Conservation (phyloP, 2,888 invertebrate species). For the Clanis bilineata region DNA sequence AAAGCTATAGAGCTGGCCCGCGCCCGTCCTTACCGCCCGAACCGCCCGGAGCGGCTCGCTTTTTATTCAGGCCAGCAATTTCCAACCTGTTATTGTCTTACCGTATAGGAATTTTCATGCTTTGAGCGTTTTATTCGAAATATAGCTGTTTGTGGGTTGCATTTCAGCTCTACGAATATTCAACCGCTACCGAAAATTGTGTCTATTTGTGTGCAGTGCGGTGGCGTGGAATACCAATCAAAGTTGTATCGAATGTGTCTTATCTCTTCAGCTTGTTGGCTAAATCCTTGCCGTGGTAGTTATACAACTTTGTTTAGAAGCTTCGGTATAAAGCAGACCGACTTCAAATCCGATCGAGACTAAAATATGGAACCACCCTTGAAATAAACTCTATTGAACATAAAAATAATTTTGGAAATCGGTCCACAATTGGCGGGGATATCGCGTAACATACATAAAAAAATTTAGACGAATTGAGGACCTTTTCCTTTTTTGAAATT, state of each 20-base stretch:
- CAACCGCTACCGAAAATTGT: not conserved
- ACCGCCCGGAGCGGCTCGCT: constrained; percentile 27
- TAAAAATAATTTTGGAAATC: no score
- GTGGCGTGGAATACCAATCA: not conserved
- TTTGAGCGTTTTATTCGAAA: not conserved
- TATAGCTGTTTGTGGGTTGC: not conserved
- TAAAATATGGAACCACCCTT: no score
- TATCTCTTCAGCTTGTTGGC: not conserved
- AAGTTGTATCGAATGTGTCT: not conserved
- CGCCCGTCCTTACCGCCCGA: no score
- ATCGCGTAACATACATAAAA: no score
- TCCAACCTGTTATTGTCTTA: constrained; percentile 11
- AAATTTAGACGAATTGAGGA: no score
- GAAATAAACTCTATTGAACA: no score
- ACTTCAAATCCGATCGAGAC: no score
- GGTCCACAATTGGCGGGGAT: no score
- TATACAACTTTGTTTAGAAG: not conserved
- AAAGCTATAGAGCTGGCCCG: constrained; percentile 17
- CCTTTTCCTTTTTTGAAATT: no score
- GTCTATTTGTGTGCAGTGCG: not conserved
- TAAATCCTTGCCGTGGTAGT: not conserved
- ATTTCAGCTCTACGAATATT: not conserved
- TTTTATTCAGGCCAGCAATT: constrained; percentile 23
- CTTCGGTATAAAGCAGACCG: not conserved
- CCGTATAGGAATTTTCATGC: not conserved